Evolutionary conservation across 2,113 vertebrate genomes (phyloP).

Genomic region (Ursus arctos): DNA sequence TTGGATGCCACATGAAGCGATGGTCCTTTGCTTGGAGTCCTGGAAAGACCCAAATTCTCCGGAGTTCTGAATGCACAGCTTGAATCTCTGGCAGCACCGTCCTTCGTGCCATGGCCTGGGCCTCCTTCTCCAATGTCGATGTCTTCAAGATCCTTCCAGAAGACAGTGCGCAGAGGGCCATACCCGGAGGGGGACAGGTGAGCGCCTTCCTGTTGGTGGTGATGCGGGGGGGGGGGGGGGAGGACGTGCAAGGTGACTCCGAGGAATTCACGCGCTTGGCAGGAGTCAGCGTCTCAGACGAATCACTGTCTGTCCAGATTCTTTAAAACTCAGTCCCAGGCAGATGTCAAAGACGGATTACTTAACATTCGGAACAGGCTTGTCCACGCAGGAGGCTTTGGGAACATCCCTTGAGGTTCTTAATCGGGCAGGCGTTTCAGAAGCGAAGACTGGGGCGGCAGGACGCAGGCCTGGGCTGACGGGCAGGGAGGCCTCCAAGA

Average conservation of each 20-base stretch:
- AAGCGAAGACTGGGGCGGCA: too few species aligned
- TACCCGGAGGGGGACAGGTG: neutral
- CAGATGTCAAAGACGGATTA: too few species aligned
- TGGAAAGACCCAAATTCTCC: neutral
- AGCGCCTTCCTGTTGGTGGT: neutral
- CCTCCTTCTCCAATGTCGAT: neutral
- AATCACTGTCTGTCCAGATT: neutral
- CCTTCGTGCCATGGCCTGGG: fast-evolving
- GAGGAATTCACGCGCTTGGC: neutral
- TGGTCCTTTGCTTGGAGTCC: fast-evolving
- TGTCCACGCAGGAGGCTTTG: too few species aligned
- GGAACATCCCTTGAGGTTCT: too few species aligned
- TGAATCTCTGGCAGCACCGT: fast-evolving
- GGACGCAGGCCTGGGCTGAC: too few species aligned
- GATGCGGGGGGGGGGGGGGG: fast-evolving
- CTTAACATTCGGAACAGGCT: too few species aligned
- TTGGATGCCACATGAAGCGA: too few species aligned
- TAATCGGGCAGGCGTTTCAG: too few species aligned
- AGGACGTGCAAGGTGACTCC: fast-evolving
- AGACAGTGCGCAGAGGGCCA: neutral
- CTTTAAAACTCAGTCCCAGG: too few species aligned
- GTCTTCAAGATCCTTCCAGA: neutral
- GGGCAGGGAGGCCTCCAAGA: too few species aligned
- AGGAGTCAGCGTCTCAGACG: neutral
- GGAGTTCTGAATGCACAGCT: fast-evolving